phyloP scores from a whole-genome alignment of 2,888 invertebrate species.

The Drosophila merina region DNA sequence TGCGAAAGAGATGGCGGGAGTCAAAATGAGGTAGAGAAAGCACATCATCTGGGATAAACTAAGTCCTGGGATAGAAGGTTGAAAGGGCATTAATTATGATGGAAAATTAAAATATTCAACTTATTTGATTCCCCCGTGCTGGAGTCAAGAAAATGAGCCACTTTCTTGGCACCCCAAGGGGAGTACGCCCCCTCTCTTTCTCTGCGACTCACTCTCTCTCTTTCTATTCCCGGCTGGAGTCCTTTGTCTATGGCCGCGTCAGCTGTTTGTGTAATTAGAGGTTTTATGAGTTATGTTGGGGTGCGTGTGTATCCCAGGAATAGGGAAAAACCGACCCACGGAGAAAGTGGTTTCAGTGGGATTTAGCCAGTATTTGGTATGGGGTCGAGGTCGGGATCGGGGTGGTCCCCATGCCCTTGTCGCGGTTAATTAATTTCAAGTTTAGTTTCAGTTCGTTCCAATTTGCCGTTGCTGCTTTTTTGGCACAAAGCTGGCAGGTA shows the following conservation, averaged over 20 bases:
- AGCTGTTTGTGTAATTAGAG: slow-evolving; percentile 73
- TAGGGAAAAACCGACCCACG: slow-evolving; percentile 2
- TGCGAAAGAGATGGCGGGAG: not conserved
- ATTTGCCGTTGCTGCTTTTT: slow-evolving; percentile 16
- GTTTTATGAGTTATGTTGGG: slow-evolving; percentile 67
- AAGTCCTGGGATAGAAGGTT: slow-evolving; percentile 23
- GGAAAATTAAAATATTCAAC: slow-evolving; percentile 44
- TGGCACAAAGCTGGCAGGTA: slow-evolving; percentile 49
- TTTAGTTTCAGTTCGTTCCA: slow-evolving; percentile 60
- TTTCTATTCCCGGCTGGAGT: slow-evolving; percentile 5
- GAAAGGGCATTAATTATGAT: slow-evolving; percentile 44
- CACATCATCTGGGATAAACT: slow-evolving; percentile 39
- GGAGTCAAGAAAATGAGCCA: slow-evolving; percentile 5
- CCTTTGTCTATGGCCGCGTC: slow-evolving; percentile 58
- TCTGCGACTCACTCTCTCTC: not conserved
- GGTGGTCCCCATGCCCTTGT: slow-evolving; percentile 48
- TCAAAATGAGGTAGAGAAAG: slow-evolving; percentile 19
- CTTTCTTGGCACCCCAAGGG: slow-evolving; percentile 3
- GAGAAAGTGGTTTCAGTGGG: slow-evolving; percentile 42
- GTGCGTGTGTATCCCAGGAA: slow-evolving; percentile 25
- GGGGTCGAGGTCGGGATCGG: not conserved
- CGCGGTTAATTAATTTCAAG: slow-evolving; percentile 74
- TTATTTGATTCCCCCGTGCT: slow-evolving; percentile 37
- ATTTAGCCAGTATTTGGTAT: not conserved
- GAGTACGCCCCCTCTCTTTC: not conserved